Evolutionary conservation across 2,797 vertebrate genomes (phyloP).

Genomic region (Helarctos malayanus): DNA sequence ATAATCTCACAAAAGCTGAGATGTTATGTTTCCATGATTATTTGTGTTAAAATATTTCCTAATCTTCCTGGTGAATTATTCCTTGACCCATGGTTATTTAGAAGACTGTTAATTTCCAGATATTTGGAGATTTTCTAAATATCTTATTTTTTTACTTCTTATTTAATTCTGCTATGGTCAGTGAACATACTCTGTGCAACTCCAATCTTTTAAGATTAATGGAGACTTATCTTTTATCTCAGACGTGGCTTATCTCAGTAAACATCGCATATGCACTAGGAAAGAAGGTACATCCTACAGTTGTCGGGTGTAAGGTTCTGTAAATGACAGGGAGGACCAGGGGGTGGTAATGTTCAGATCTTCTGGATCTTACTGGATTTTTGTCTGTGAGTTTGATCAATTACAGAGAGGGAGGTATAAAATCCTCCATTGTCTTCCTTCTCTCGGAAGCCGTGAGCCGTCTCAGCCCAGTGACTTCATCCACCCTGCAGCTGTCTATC

Average conservation of each 20-base stretch:
- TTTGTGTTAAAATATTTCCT: neutral
- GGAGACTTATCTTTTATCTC: neutral
- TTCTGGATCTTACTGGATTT: accelerated
- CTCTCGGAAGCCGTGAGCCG: accelerated
- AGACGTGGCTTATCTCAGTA: neutral
- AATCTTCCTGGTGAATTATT: neutral
- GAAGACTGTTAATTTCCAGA: neutral
- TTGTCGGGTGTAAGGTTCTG: accelerated
- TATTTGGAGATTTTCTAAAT: neutral
- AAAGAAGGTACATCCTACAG: accelerated
- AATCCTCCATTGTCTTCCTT: too few relatives aligned
- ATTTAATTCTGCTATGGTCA: neutral
- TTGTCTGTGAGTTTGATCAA: too few relatives aligned
- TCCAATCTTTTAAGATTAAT: neutral
- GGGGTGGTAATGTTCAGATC: accelerated
- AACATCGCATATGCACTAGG: accelerated
- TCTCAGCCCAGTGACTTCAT: accelerated
- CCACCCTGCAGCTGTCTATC: accelerated
- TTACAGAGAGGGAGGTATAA: too few relatives aligned
- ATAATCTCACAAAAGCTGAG: neutral
- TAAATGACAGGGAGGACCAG: accelerated
- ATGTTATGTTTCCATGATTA: neutral
- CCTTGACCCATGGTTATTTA: neutral
- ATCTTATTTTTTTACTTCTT: neutral
- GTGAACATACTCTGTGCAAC: neutral